Evolutionary conservation across 35 echinoderm and acorn worm species (phyloP).

Genomic region (Diadema setosum): DNA sequence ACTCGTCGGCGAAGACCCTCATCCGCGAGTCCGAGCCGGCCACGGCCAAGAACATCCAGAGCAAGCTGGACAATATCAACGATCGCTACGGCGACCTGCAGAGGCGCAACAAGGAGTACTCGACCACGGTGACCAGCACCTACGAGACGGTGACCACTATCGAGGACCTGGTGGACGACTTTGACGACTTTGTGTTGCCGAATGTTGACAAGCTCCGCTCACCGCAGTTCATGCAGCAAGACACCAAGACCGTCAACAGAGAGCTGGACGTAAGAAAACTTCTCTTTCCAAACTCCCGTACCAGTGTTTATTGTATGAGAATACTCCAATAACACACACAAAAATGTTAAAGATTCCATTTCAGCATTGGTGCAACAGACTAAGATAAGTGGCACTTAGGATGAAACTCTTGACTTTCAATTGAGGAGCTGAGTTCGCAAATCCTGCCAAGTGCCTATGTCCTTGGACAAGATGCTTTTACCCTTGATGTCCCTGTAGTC

Average conservation of each 20-base stretch:
- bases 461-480: too few species aligned
- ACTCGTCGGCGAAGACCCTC: constrained; percentile 32
- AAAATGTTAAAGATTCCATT: not conserved
- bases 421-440: too few species aligned
- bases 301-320: too few species aligned
- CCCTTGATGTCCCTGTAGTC: too few species aligned
- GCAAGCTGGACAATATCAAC: constrained; percentile 80
- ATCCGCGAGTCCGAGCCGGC: constrained; percentile 77
- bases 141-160: constrained; percentile 24
- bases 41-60: constrained; percentile 49
- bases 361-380: too few species aligned
- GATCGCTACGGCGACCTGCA: constrained; percentile 37
- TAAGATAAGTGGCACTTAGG: too few species aligned
- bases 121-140: not conserved
- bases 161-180: constrained; percentile 33
- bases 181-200: constrained; percentile 76
- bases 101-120: constrained; percentile 16
- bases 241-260: constrained; percentile 50
- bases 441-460: too few species aligned
- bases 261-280: constrained; percentile 49
- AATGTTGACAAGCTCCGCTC: constrained; percentile 58
- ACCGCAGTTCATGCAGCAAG: constrained; percentile 61
- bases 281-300: not conserved
- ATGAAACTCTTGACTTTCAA: too few species aligned
- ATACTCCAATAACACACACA: not conserved